Conservation (phyloP, 2,797 vertebrate species). For the Lerista edwardsae region DNA sequence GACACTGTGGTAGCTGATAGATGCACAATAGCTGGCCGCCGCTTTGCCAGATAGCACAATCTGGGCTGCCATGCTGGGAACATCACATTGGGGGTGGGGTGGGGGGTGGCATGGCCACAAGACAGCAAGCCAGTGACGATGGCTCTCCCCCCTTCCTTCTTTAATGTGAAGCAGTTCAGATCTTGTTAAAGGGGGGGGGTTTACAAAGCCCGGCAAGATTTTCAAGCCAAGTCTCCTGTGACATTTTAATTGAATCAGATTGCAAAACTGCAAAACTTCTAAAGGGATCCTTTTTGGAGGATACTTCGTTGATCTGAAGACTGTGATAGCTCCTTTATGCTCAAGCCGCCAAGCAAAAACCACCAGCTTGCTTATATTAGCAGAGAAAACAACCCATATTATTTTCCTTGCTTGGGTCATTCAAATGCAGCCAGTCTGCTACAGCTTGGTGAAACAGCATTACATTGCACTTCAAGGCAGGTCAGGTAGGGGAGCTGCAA, state of each 20-base stretch:
- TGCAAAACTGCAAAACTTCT: too few species aligned
- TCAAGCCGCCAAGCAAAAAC: not conserved
- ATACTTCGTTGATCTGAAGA: too few species aligned
- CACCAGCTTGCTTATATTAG: not conserved
- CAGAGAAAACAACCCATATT: not conserved
- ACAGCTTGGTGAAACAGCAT: too few species aligned
- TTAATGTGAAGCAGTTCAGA: not conserved
- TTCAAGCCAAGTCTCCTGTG: not conserved
- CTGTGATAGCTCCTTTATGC: too few species aligned
- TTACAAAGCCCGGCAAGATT: not conserved
- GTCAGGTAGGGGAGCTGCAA: too few species aligned
- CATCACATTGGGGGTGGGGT: constrained; percentile 29
- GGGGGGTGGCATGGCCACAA: constrained; percentile 15
- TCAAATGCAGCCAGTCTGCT: not conserved
- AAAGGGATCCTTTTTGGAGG: not conserved
- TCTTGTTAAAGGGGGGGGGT: not conserved
- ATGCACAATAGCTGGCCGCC: constrained; percentile 21
- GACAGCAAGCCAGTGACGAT: constrained; percentile 9
- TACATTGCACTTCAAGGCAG: not conserved
- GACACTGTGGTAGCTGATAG: not conserved
- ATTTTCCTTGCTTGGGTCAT: not conserved
- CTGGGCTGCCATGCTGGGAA: constrained; percentile 21
- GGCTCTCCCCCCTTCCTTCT: not conserved
- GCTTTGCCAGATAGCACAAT: constrained; percentile 30
- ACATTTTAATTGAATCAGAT: not conserved